A percentile compares a stretch with the other conserved stretches of the same genome.
Evolutionary conservation across 1,140 invertebrate species (phyloP).

Genomic region (Diorhabda carinulata): DNA sequence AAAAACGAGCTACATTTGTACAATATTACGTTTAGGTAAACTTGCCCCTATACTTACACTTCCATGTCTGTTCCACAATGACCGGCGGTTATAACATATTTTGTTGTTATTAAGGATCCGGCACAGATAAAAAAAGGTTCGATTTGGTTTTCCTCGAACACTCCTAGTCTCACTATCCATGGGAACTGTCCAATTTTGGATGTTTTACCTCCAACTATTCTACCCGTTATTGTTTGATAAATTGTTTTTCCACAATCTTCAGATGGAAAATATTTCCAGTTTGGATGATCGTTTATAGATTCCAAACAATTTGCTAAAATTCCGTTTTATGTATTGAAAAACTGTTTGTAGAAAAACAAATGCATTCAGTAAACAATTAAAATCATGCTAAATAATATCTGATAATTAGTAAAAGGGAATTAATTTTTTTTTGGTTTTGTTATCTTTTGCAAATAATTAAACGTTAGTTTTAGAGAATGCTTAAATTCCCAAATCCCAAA

Average conservation of each 20-base stretch:
- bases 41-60: too few species aligned
- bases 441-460: too few species aligned
- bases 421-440: too few species aligned
- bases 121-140: conserved; percentile 54
- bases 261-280: conserved; percentile 9
- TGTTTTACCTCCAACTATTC: conserved; percentile 47
- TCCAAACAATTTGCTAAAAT: neutral
- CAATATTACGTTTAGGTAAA: too few species aligned
- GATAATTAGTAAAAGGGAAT: too few species aligned
- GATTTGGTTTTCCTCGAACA: conserved; percentile 43
- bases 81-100: conserved; percentile 62
- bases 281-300: neutral
- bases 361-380: too few species aligned
- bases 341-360: too few species aligned
- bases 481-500: too few species aligned
- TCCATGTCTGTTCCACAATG: conserved; percentile 51
- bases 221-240: conserved; percentile 29
- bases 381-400: too few species aligned
- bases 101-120: conserved; percentile 58
- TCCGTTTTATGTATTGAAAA: neutral
- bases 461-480: too few species aligned
- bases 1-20: too few species aligned
- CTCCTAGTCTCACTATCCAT: conserved; percentile 61
- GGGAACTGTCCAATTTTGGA: conserved; percentile 51
- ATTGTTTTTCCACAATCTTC: conserved; percentile 18